These are phyloP conservation scores for Chiloscyllium plagiosum DNA, from an alignment of 2,113 vertebrate genomes.

Conservation along the genomic window DNA sequence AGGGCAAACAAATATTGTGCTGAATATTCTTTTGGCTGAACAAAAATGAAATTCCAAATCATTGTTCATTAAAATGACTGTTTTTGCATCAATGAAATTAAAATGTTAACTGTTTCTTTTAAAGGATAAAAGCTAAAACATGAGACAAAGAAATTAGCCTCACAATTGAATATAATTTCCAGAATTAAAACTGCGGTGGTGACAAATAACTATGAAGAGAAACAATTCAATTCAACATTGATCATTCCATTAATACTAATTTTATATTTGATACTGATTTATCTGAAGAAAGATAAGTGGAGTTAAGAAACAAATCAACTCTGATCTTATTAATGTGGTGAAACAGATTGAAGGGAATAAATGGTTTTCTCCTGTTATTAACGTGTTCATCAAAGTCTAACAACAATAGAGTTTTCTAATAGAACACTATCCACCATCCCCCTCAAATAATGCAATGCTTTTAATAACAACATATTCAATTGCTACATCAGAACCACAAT, in stretches of 20 bases:
- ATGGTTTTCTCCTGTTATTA: neutral
- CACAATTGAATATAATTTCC: neutral
- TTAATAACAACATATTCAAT: neutral
- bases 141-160: neutral
- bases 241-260: neutral
- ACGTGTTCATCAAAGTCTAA: neutral
- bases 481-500: neutral
- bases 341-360: neutral
- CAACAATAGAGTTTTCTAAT: neutral
- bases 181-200: neutral
- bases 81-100: neutral
- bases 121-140: neutral
- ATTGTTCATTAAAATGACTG: neutral
- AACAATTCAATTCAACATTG: neutral
- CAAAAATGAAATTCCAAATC: neutral
- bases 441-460: neutral
- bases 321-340: neutral
- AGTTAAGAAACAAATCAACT: neutral
- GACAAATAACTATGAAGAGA: neutral
- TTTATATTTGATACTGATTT: neutral
- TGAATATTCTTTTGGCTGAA: neutral
- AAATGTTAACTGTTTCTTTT: neutral
- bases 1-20: neutral
- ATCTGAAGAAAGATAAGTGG: neutral
- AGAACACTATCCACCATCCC: neutral